These are phyloP conservation scores for Rhodeus uyekii DNA, from an alignment of 2,797 vertebrate genomes.

Conservation along the genomic window DNA sequence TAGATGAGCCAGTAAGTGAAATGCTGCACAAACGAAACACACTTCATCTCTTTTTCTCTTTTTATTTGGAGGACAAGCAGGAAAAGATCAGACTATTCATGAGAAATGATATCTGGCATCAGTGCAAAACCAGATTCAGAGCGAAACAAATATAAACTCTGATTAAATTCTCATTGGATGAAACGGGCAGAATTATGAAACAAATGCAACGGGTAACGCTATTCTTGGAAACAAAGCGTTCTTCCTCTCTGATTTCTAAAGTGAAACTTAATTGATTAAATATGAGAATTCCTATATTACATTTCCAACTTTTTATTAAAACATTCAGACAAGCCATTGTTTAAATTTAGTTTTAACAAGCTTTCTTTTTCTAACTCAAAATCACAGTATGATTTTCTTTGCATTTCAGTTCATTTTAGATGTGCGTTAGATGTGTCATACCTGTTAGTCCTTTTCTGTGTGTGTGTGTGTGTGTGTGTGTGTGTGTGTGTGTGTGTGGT, in stretches of 20 bases:
- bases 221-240: neutral
- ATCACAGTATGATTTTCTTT: neutral
- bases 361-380: neutral
- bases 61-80: neutral
- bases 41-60: neutral
- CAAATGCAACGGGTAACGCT: neutral
- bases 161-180: neutral
- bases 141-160: neutral
- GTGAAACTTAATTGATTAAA: neutral
- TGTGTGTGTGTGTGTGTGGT: conserved; percentile 4
- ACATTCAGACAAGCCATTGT: neutral
- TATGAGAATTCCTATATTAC: no score
- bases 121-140: neutral
- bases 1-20: neutral
- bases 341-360: neutral
- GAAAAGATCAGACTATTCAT: neutral
- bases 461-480: neutral
- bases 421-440: neutral
- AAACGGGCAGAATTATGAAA: neutral
- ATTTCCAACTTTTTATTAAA: neutral
- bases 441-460: neutral
- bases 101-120: neutral
- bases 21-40: neutral
- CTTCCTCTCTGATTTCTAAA: neutral
- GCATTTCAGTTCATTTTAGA: neutral